Evolutionary conservation across 2,888 invertebrate genomes (phyloP).

Genomic region (Brachyptera risi): DNA sequence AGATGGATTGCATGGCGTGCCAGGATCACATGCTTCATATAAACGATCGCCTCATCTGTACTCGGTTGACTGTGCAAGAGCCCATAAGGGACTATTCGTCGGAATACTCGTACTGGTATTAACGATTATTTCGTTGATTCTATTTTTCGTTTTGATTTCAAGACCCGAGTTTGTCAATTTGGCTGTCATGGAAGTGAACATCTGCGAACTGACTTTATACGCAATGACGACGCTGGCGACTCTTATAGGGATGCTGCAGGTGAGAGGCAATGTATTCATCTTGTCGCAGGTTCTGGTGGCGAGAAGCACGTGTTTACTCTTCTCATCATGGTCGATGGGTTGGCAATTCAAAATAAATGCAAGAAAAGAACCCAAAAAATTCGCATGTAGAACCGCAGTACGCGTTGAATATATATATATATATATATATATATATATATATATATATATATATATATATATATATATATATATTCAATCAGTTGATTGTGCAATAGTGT

Average conservation of each 20-base stretch:
- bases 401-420: too few relatives aligned
- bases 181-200: constrained; percentile 84
- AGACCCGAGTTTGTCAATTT: constrained; percentile 73
- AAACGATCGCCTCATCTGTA: constrained; percentile 84
- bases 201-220: constrained; percentile 83
- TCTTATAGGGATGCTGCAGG: constrained; percentile 80
- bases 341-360: not conserved
- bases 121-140: constrained; percentile 85
- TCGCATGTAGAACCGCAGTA: too few relatives aligned
- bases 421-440: too few relatives aligned
- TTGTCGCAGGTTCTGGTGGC: too few relatives aligned
- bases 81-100: constrained; percentile 89
- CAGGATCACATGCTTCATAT: constrained; percentile 43
- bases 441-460: too few relatives aligned
- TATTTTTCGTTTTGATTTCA: constrained; percentile 85
- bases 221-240: constrained; percentile 82
- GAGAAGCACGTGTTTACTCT: not conserved
- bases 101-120: constrained; percentile 83
- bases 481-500: too few relatives aligned
- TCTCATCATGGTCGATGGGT: not conserved
- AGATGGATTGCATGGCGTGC: constrained; percentile 36
- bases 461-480: too few relatives aligned
- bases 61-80: constrained; percentile 89
- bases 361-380: too few relatives aligned
- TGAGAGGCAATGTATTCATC: too few relatives aligned